Percentiles rank a stretch among this genome's conserved stretches.
Conservation (phyloP, 1,140 invertebrate genomes). For the Gonioctena quinquepunctata region DNA sequence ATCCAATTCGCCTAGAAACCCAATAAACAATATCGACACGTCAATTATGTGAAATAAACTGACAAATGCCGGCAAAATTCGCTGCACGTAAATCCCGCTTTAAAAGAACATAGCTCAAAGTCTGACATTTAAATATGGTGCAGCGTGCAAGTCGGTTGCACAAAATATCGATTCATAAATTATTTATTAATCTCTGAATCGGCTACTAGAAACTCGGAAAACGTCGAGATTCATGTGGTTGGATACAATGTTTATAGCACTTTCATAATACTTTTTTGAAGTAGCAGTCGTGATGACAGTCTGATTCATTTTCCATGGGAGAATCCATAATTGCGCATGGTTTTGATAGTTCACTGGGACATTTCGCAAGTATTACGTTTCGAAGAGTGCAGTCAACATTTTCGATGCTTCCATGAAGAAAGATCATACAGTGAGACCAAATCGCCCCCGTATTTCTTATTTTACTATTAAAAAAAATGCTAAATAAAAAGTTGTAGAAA, state of each 20-base stretch:
- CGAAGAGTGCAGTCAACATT: too few relatives aligned
- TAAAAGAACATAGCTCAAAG: not conserved
- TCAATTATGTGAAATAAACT: not conserved
- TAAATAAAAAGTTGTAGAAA: too few relatives aligned
- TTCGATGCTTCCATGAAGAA: too few relatives aligned
- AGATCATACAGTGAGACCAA: too few relatives aligned
- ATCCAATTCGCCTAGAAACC: not conserved
- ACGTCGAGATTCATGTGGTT: not conserved
- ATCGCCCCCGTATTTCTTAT: too few relatives aligned
- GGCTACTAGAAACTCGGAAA: not conserved
- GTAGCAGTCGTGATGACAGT: not conserved
- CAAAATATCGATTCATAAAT: not conserved
- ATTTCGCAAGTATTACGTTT: too few relatives aligned
- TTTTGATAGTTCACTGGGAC: too few relatives aligned
- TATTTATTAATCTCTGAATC: not conserved
- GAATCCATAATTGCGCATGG: not conserved
- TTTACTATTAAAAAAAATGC: too few relatives aligned
- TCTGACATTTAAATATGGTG: not conserved
- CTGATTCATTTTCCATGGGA: not conserved
- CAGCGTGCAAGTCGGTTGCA: not conserved
- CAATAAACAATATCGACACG: not conserved
- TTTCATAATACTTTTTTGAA: not conserved
- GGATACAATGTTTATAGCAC: not conserved
- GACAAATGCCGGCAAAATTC: not conserved
- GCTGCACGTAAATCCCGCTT: not conserved